Percentiles rank a stretch among this genome's conserved stretches.
phyloP scores from a whole-genome alignment of 1,140 invertebrate species.

The Chironomus tepperi region DNA sequence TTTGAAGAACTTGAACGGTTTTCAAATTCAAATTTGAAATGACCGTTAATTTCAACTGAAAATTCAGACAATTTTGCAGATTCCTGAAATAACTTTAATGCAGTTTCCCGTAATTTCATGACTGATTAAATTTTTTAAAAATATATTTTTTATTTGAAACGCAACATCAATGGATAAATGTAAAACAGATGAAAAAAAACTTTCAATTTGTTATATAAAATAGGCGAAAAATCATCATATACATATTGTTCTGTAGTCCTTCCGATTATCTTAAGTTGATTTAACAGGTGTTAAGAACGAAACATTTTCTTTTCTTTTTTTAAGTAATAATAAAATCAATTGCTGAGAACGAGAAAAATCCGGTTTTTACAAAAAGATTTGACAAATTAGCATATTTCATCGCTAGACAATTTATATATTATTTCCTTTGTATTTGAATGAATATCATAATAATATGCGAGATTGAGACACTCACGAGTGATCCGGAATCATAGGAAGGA shows the following conservation, averaged over 20 bases:
- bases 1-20: no score
- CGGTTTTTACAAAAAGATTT: not conserved
- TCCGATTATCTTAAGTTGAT: no score
- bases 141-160: not conserved
- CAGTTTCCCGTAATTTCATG: no score
- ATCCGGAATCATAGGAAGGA: no score
- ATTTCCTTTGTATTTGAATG: not conserved
- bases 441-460: not conserved
- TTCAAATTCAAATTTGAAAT: no score
- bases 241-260: no score
- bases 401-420: not conserved
- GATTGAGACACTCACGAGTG: not conserved
- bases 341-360: not conserved
- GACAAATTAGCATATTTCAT: not conserved
- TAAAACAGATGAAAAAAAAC: not conserved
- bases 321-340: not conserved
- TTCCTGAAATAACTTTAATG: no score
- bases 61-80: no score
- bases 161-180: not conserved
- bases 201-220: not conserved
- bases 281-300: not conserved
- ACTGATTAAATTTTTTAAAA: not conserved
- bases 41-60: no score
- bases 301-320: not conserved
- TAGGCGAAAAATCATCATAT: no score